phyloP scores from a whole-genome alignment of 2,797 vertebrate species.

The Ceyx erithaca region DNA sequence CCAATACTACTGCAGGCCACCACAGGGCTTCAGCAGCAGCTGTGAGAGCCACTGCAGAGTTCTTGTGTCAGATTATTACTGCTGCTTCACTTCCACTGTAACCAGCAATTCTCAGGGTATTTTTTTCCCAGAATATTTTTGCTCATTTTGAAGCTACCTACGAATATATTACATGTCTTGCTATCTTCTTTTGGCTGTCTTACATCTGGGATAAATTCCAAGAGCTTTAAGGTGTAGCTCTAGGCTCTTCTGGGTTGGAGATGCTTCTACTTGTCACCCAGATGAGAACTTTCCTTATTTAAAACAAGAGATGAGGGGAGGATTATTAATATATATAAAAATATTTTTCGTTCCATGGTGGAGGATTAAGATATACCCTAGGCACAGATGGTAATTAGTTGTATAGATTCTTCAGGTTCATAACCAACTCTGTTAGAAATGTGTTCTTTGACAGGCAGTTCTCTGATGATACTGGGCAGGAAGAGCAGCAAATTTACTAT shows the following conservation, averaged over 20 bases:
- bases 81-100: not conserved
- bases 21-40: not conserved
- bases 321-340: not conserved
- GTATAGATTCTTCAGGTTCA: not conserved
- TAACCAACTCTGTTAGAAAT: not conserved
- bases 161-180: not conserved
- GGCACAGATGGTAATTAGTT: not conserved
- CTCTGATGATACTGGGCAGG: not conserved
- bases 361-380: not conserved
- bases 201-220: not conserved
- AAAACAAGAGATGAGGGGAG: not conserved
- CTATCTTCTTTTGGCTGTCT: not conserved
- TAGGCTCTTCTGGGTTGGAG: not conserved
- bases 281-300: not conserved
- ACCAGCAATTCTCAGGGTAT: not conserved
- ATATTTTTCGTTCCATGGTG: not conserved
- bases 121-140: not conserved
- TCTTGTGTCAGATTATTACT: not conserved
- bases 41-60: not conserved
- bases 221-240: not conserved
- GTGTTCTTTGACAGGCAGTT: not conserved
- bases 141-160: not conserved
- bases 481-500: conserved; percentile 28
- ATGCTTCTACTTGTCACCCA: not conserved
- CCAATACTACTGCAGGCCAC: not conserved